Percentiles rank a stretch among this genome's conserved stretches.
phyloP scores from a whole-genome alignment of 2,797 vertebrate species.

The Gorsachius magnificus region DNA sequence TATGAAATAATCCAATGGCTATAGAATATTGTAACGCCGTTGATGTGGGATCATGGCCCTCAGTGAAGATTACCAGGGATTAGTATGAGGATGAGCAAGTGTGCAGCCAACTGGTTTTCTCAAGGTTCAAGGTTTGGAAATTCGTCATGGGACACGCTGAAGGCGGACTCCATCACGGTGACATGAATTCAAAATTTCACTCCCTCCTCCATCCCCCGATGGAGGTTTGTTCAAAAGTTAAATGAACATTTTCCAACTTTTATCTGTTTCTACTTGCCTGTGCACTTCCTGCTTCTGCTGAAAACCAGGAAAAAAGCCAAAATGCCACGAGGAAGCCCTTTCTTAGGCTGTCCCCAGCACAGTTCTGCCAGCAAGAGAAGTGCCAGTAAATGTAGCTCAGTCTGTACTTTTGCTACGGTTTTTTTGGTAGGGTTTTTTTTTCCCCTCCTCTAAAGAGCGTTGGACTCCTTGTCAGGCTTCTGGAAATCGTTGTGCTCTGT shows the following conservation, averaged over 20 bases:
- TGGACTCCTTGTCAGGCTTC: not conserved
- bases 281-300: slow-evolving; percentile 44
- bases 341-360: slow-evolving; percentile 16
- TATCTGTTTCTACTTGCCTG: not conserved
- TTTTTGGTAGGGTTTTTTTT: not conserved
- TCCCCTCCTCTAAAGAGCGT: not conserved
- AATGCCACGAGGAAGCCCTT: slow-evolving; percentile 49
- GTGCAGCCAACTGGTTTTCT: slow-evolving; percentile 7
- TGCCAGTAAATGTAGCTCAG: slow-evolving; percentile 50
- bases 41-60: slow-evolving; percentile 64
- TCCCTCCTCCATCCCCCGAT: not conserved
- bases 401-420: not conserved
- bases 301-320: slow-evolving; percentile 56
- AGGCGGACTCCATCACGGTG: not conserved
- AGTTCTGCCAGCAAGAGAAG: slow-evolving; percentile 39
- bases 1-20: slow-evolving; percentile 59
- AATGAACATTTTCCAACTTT: slow-evolving; percentile 6
- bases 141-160: not conserved
- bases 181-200: not conserved
- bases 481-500: not conserved
- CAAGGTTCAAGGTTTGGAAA: not conserved
- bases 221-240: slow-evolving; percentile 7
- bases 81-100: slow-evolving; percentile 45
- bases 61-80: slow-evolving; percentile 47
- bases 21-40: slow-evolving; percentile 44